Base-by-base conservation (phyloP, 2,113 vertebrate genomes). In the Dromiciops gliroides region DNA sequence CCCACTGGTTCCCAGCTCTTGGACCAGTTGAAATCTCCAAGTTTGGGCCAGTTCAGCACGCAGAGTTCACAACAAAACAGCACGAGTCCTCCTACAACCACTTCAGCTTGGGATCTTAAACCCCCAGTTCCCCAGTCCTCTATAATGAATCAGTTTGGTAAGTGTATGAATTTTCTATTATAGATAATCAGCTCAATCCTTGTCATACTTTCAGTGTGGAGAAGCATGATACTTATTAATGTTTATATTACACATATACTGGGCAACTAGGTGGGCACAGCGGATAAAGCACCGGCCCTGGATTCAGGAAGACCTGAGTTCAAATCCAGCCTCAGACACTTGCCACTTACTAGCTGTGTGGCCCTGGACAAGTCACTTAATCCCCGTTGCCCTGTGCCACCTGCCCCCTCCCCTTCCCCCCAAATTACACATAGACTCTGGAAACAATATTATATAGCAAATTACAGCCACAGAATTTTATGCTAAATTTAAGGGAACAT, bases 81-180 rank as follows among this genome's bases (percentile, higher is more conserved):
- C 97, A 97, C 93, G 28, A 97, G 96, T 93, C 28, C 97, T 48
- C 90, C 98, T 90, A 94, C 98, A 83, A 95, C 98, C 28, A 95
- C 97, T 92, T 97, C 98, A 49, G 98, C 99, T 67, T 99, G 98
- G 98, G 99, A 99, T 95, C 96, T 98, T 88, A 99, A 99, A 97
- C 91, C 98, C 0, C 98, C 98, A 25, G 97, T 98, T 95, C 96
- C 98, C 51, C 99, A 99, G 89, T 94, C 98, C 89, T 98, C 98
- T 92, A 98, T 99, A 96, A 98, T 98, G 48, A 98, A 93, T 97
- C 98, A 99, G 98, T 99, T 99, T 98, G 99, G 99, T 99, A 98
- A 99, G 99, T 99, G 12, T 56, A n/a, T 95, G 75, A 26, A 28
- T 89, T 48, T n/a, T 94, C 31, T 88, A 8, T 83, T 83, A 83